These are phyloP conservation scores for Xenentodon cancila DNA, from an alignment of 2,797 vertebrate species.

Conservation along the genomic window DNA sequence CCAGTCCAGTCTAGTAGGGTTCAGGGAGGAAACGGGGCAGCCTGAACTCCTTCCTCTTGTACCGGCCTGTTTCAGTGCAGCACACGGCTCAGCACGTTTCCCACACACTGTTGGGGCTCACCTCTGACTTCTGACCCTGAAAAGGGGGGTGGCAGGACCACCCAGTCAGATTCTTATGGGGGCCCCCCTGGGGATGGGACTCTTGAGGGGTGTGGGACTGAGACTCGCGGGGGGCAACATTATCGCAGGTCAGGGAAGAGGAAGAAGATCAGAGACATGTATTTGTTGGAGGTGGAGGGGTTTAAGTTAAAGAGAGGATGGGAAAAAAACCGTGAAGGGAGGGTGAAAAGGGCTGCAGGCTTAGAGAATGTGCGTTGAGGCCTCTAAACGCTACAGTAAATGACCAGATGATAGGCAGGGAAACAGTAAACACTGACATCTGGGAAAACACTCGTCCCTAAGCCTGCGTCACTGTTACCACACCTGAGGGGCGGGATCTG, in stretches of 20 bases:
- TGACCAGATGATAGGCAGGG: slow-evolving; percentile 41
- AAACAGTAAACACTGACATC: slow-evolving; percentile 45
- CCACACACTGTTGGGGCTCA: slow-evolving; percentile 76
- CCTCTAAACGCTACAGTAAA: slow-evolving; percentile 45
- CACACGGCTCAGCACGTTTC: slow-evolving; percentile 69
- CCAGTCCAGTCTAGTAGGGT: slow-evolving; percentile 49
- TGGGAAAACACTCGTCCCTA: slow-evolving; percentile 20
- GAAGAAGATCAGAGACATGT: slow-evolving; percentile 67
- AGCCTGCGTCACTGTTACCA: slow-evolving; percentile 6
- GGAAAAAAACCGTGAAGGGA: slow-evolving; percentile 19
- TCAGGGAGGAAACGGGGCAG: slow-evolving; percentile 58
- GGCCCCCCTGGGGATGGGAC: slow-evolving; percentile 56
- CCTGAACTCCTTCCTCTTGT: slow-evolving; percentile 54
- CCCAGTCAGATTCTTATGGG: slow-evolving; percentile 68
- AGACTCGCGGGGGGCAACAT: slow-evolving; percentile 44
- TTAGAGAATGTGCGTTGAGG: slow-evolving; percentile 38
- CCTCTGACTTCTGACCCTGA: slow-evolving; percentile 77
- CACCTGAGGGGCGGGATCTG: slow-evolving; percentile 15
- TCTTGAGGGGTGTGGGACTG: slow-evolving; percentile 46
- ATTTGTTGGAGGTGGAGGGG: slow-evolving; percentile 27
- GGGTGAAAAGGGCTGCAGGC: slow-evolving; percentile 47
- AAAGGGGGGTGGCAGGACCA: slow-evolving; percentile 62
- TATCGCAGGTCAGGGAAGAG: slow-evolving; percentile 40
- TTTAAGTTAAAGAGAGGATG: slow-evolving; percentile 32
- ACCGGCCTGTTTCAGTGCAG: slow-evolving; percentile 12